Conservation (phyloP, 2,888 invertebrate genomes). For the Arrhopalites spinosus region DNA sequence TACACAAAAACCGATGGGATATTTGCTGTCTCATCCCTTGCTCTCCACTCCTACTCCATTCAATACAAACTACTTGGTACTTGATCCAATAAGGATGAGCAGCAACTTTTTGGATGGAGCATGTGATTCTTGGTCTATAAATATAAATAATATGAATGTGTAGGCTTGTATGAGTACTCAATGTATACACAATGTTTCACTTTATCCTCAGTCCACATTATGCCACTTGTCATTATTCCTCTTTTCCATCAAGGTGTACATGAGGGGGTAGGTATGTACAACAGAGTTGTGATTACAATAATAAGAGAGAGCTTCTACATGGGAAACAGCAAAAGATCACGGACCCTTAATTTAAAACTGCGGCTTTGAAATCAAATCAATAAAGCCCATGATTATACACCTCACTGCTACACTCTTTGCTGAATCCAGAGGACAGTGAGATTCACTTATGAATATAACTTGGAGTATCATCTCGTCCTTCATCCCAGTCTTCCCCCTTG, state of each 20-base stretch:
- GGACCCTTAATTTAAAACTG: slow-evolving; percentile 47
- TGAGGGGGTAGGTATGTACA: too few species aligned
- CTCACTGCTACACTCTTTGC: slow-evolving; percentile 24
- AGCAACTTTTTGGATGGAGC: slow-evolving; percentile 32
- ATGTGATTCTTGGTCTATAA: not conserved
- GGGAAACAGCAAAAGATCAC: slow-evolving; percentile 26
- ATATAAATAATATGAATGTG: slow-evolving; percentile 15
- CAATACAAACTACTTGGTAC: not conserved
- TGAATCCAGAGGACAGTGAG: not conserved
- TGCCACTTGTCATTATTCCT: not conserved
- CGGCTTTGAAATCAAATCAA: slow-evolving; percentile 49
- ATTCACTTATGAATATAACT: slow-evolving; percentile 21
- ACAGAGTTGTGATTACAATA: slow-evolving; percentile 37
- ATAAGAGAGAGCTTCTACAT: slow-evolving; percentile 33
- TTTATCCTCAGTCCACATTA: not conserved
- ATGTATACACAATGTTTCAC: not conserved
- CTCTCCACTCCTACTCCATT: slow-evolving; percentile 14
- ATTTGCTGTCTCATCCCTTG: slow-evolving; percentile 37
- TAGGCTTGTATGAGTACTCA: slow-evolving; percentile 1
- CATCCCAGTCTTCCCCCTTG: slow-evolving; percentile 6
- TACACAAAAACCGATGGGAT: slow-evolving; percentile 31
- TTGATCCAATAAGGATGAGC: slow-evolving; percentile 39
- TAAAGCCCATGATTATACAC: slow-evolving; percentile 45
- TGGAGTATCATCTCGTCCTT: slow-evolving; percentile 6
- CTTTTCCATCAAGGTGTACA: too few species aligned